Evolutionary conservation across 1,140 invertebrate genomes (phyloP).

Genomic region (Matsumurasca onukii): DNA sequence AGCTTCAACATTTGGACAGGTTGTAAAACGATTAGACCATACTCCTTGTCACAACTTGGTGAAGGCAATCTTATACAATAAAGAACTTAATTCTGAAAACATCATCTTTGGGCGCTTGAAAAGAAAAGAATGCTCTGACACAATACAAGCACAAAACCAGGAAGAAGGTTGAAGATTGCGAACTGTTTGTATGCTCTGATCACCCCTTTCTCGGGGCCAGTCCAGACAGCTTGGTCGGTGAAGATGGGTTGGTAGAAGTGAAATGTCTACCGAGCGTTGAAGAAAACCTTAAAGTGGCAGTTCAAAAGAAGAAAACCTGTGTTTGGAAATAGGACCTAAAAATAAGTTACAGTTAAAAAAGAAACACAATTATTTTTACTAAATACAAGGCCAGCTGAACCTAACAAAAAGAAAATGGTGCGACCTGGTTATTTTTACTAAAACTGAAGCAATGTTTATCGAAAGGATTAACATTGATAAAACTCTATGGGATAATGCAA

Average conservation of each 20-base stretch:
- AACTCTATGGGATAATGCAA: constrained; percentile 11
- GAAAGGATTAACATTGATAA: not conserved
- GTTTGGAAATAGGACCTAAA: constrained; percentile 1
- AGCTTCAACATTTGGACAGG: not conserved
- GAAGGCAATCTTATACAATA: not conserved
- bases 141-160: not conserved
- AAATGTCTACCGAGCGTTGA: constrained; percentile 30
- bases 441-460: not conserved
- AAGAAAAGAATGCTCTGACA: not conserved
- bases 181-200: constrained; percentile 22
- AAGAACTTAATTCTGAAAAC: not conserved
- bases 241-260: constrained; percentile 39
- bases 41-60: not conserved
- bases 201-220: constrained; percentile 38
- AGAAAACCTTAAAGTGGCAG: not conserved
- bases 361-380: constrained; percentile 34
- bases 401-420: constrained; percentile 32
- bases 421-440: constrained; percentile 32
- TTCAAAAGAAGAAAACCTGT: not conserved
- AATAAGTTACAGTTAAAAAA: constrained; percentile 6
- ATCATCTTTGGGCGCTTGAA: constrained; percentile 2
- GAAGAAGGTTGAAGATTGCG: not conserved
- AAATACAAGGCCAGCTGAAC: constrained; percentile 34
- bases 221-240: constrained; percentile 40
- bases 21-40: not conserved